Evolutionary conservation across 2,113 vertebrate genomes (phyloP), one percentile per base, ranked within the genome.

Genomic region (Calonectris borealis): DNA sequence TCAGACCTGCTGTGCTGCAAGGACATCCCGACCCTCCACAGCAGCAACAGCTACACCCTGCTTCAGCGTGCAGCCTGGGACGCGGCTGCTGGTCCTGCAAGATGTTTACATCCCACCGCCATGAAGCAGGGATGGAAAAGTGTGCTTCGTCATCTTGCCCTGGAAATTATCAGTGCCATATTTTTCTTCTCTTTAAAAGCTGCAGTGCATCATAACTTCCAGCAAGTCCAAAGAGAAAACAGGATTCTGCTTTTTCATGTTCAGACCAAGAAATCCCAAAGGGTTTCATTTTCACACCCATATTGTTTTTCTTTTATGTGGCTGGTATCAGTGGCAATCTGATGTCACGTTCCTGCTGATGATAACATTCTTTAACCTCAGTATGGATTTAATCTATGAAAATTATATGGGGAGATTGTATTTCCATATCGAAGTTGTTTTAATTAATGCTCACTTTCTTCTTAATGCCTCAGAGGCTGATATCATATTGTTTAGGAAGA

Each of bases 381-480:
- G 58, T 36, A 42, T 51, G 69, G 38, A 68, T 87, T 91, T 71
- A 49, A 66, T 79, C 75, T 48, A 51, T 51, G n/a, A 75, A 85
- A 79, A 85, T 64, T 7, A 31, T 52, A 73, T 40, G 29, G 65
- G 73, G n/a, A 52, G 66, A 76, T 32, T n/a, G 42, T 65, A 73
- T 86, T 93, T 92, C 90, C 83, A 42, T 70, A 13, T 46, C 38
- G 87, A 82, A 69, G 25, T 48, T 60, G 57, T 40, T 94, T 91
- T 90, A 94, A 90, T 92, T 88, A 93, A 86, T 61, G 38, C 57
- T 85, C 69, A 57, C 71, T 68, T 68, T 81, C 77, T 86, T 31
- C 69, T 80, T 38, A 58, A 40, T 36, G 73, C 86, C 82, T 87
- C 73, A 2, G 48, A 60, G 77, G 9, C 48, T 32, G 40, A 25